Percentiles rank a stretch among this genome's conserved stretches.
Evolutionary conservation across 2,113 vertebrate species (phyloP).

Genomic region (Trematomus loennbergii): DNA sequence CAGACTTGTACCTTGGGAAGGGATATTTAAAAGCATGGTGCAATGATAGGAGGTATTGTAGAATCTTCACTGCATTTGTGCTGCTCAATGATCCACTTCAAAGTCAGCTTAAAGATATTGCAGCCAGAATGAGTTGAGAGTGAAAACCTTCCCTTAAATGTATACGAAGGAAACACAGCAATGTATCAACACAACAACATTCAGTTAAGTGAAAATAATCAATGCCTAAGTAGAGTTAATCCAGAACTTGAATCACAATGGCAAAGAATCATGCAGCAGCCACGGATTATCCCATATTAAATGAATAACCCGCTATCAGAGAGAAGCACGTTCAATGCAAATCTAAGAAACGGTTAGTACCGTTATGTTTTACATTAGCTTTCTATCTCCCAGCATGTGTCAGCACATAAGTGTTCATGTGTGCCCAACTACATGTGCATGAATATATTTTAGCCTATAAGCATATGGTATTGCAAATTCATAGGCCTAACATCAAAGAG

Average conservation of each 20-base stretch:
- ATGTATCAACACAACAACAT: slow-evolving; percentile 5
- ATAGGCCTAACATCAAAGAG: slow-evolving; percentile 61
- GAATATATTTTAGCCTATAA: slow-evolving; percentile 6
- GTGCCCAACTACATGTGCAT: not conserved
- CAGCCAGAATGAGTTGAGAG: not conserved
- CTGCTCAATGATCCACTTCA: not conserved
- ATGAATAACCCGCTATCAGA: slow-evolving; percentile 30
- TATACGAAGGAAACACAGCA: not conserved
- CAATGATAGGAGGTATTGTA: not conserved
- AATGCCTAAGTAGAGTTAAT: slow-evolving; percentile 41
- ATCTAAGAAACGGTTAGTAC: slow-evolving; percentile 31
- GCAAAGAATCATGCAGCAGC: slow-evolving; percentile 33
- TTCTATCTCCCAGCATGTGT: not conserved
- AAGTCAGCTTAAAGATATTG: not conserved
- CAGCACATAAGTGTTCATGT: not conserved
- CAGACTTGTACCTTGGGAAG: not conserved
- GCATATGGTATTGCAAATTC: slow-evolving; percentile 50
- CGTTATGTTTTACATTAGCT: slow-evolving; percentile 56
- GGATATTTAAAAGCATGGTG: slow-evolving; percentile 20
- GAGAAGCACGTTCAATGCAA: slow-evolving; percentile 27
- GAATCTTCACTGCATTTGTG: not conserved
- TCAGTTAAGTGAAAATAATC: slow-evolving; percentile 36
- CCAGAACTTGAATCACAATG: slow-evolving; percentile 35
- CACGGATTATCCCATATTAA: slow-evolving; percentile 49
- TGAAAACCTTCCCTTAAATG: not conserved